Percentiles rank a stretch among this genome's conserved stretches.
Evolutionary conservation across 2,797 vertebrate species (phyloP).

Genomic region (Tinamus major): DNA sequence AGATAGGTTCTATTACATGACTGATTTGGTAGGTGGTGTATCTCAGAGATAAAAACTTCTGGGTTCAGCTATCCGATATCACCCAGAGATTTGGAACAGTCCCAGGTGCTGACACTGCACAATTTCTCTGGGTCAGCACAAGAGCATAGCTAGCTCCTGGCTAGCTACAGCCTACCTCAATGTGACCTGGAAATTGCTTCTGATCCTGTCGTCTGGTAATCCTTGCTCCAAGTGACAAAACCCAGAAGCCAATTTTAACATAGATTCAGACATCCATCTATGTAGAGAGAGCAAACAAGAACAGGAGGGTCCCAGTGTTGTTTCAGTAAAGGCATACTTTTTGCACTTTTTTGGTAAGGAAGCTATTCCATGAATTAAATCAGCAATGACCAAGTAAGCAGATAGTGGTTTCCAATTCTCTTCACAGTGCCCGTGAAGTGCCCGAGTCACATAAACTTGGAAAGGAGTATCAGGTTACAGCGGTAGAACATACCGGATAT

Average conservation of each 20-base stretch:
- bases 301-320: not conserved
- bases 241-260: not conserved
- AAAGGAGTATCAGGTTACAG: not conserved
- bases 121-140: not conserved
- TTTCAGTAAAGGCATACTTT: not conserved
- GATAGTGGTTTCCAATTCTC: not conserved
- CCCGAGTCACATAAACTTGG: constrained; percentile 22
- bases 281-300: not conserved
- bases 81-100: not conserved
- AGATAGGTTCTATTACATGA: not conserved
- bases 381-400: not conserved
- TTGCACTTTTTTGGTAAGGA: constrained; percentile 11
- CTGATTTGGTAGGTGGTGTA: not conserved
- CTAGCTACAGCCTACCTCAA: not conserved
- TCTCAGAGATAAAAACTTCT: not conserved
- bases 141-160: no score
- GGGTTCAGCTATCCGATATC: not conserved
- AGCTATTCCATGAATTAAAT: not conserved
- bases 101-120: not conserved
- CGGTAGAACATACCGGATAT: not conserved
- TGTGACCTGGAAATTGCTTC: not conserved
- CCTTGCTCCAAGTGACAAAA: not conserved
- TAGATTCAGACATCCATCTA: not conserved
- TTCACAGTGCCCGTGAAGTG: not conserved
- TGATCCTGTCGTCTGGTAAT: not conserved